A percentile compares a stretch with the other conserved stretches of the same genome.
Conservation (phyloP, 2,888 invertebrate genomes). For the Oeneis ivallda region DNA sequence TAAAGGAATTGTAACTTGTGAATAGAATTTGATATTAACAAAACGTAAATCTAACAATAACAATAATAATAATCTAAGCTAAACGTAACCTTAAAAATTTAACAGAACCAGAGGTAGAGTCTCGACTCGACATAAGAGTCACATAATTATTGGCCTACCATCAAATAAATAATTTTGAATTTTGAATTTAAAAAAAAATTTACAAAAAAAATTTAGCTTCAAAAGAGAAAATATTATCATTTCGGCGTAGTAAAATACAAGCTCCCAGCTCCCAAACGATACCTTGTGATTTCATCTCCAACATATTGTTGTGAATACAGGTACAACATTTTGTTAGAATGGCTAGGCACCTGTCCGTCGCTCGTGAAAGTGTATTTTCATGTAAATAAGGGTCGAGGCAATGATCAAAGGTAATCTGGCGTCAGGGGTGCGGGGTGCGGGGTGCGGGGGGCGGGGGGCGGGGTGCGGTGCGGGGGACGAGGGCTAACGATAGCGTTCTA, state of each 20-base stretch:
- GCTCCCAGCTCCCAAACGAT: not conserved
- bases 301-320: not conserved
- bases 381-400: slow-evolving; percentile 12
- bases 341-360: not conserved
- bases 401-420: slow-evolving; percentile 12
- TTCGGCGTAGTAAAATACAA: too few species aligned
- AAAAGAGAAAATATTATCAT: not conserved
- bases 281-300: slow-evolving; percentile 1
- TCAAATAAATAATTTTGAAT: too few species aligned
- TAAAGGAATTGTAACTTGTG: too few species aligned
- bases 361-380: slow-evolving; percentile 12
- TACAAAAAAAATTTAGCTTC: not conserved
- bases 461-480: not conserved
- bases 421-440: not conserved
- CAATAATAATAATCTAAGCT: too few species aligned
- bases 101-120: too few species aligned
- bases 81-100: too few species aligned
- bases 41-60: too few species aligned
- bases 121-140: too few species aligned
- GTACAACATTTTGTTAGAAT: slow-evolving; percentile 9
- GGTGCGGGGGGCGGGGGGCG: not conserved
- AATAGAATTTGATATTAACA: too few species aligned
- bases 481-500: not conserved
- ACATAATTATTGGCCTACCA: too few species aligned
- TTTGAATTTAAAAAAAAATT: not conserved